Evolutionary conservation across 2,888 invertebrate species (phyloP).

Genomic region (Euclidia mi): DNA sequence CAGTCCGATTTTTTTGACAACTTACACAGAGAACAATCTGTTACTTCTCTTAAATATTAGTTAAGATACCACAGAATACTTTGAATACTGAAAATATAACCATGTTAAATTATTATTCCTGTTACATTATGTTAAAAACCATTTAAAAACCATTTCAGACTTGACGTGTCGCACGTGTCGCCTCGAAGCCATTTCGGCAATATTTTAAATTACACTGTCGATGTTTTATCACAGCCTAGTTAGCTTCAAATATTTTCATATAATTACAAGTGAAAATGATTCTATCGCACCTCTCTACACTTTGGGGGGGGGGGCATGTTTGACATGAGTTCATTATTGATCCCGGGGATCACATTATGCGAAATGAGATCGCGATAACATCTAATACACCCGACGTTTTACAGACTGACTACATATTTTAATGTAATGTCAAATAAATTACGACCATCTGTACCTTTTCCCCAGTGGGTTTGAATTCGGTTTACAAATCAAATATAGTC

Average conservation of each 20-base stretch:
- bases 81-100: no score
- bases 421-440: not conserved
- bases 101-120: no score
- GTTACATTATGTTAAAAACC: no score
- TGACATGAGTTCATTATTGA: constrained; percentile 8
- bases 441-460: no score
- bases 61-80: no score
- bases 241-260: constrained; percentile 8
- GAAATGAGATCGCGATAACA: constrained; percentile 12
- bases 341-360: constrained; percentile 7
- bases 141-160: no score
- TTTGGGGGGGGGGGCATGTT: constrained; percentile 12
- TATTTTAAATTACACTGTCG: not conserved
- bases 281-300: constrained; percentile 8
- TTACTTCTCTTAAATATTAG: no score
- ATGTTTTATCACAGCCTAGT: constrained; percentile 13
- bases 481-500: no score
- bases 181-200: not conserved
- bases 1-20: no score
- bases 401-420: not conserved
- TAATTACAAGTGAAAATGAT: constrained; percentile 15
- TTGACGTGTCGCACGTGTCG: no score
- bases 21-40: no score
- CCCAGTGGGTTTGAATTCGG: no score
- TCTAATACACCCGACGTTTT: constrained; percentile 4